Evolutionary conservation across 2,113 vertebrate genomes (phyloP).

Genomic region (Solea solea): DNA sequence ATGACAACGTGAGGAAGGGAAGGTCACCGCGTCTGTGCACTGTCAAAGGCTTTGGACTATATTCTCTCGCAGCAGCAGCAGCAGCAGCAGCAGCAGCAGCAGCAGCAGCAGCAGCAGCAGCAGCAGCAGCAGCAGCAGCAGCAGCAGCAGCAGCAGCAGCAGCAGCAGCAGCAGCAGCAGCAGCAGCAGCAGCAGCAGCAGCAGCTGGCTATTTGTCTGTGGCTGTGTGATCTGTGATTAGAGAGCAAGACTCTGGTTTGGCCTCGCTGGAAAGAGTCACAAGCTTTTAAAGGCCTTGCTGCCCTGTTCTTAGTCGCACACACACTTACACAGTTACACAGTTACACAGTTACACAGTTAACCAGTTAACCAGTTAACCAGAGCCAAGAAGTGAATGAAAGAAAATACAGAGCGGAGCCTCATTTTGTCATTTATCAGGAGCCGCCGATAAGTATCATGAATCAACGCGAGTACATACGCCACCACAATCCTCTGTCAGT

Average conservation of each 20-base stretch:
- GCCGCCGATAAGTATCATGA: slow-evolving; percentile 13
- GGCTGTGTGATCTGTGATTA: slow-evolving; percentile 60
- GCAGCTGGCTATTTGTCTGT: slow-evolving; percentile 48
- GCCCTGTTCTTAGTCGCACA: slow-evolving; percentile 49
- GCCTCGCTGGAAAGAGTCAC: slow-evolving; percentile 41
- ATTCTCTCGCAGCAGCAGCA: no score
- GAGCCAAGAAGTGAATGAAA: slow-evolving; percentile 22
- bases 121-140: no score
- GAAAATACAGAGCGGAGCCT: slow-evolving; percentile 17
- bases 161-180: no score
- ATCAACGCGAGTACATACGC: neutral
- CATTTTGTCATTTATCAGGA: no score
- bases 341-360: no score
- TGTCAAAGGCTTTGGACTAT: slow-evolving; percentile 44
- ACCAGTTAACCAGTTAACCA: no score
- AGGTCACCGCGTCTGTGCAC: slow-evolving; percentile 49
- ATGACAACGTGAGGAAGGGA: slow-evolving; percentile 49
- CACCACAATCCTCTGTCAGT: neutral
- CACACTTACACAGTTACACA: neutral
- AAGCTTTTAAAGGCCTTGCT: slow-evolving; percentile 39
- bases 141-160: no score
- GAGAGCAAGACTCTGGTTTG: slow-evolving; percentile 44
- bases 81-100: no score
- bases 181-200: no score
- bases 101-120: no score